A percentile compares a stretch with the other conserved stretches of the same genome.
These are phyloP conservation scores for Drosophila pegasa DNA, from an alignment of 2,888 invertebrate species.

Conservation along the genomic window DNA sequence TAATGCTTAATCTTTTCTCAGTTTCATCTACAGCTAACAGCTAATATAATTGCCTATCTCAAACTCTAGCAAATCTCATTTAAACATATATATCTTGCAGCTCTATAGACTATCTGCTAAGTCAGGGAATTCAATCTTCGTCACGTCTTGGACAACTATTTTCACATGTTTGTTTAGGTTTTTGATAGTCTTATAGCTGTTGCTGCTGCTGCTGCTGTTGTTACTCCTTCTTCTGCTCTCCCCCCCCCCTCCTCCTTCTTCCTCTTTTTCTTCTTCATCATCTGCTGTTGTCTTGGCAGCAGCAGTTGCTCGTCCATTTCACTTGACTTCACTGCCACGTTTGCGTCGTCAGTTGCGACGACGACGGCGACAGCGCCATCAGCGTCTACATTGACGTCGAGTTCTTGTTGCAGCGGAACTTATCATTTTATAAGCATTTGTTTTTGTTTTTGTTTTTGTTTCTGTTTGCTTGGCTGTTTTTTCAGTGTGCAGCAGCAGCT, in stretches of 20 bases:
- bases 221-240: constrained; percentile 7
- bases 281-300: constrained; percentile 23
- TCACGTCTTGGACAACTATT: not conserved
- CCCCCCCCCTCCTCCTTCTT: not conserved
- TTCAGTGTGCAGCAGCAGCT: constrained; percentile 39
- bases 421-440: constrained; percentile 75
- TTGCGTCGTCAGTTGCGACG: constrained; percentile 33
- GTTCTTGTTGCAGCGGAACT: constrained; percentile 53
- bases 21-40: not conserved
- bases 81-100: not conserved
- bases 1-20: not conserved
- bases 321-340: constrained; percentile 71
- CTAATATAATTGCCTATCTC: not conserved
- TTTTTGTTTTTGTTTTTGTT: constrained; percentile 53
- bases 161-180: constrained; percentile 14
- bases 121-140: not conserved
- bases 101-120: not conserved
- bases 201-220: not conserved
- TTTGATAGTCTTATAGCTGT: constrained; percentile 20
- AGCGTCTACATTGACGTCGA: constrained; percentile 15
- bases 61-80: no score
- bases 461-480: constrained; percentile 37
- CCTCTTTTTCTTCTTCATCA: not conserved
- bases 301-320: constrained; percentile 55
- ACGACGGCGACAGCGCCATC: constrained; percentile 10